These are phyloP conservation scores for Liasis olivaceus DNA, from an alignment of 2,797 vertebrate genomes.

Conservation along the genomic window DNA sequence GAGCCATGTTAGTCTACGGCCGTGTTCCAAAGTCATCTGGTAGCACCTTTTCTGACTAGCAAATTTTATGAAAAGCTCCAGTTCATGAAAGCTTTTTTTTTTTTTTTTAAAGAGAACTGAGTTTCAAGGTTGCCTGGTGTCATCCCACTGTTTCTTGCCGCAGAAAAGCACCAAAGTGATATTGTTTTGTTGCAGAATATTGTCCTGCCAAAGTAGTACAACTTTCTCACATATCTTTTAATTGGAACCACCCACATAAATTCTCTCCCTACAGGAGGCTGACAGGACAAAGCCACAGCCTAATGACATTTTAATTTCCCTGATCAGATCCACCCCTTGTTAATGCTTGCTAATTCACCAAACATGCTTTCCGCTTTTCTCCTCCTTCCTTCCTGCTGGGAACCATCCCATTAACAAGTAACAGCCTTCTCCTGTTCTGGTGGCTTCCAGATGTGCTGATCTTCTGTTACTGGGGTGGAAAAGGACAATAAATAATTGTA, in stretches of 20 bases:
- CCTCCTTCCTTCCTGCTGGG: background rate
- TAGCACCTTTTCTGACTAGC: too few species aligned
- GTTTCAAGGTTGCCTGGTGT: background rate
- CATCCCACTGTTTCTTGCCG: background rate
- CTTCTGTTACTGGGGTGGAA: too few species aligned
- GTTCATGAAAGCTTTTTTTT: too few species aligned
- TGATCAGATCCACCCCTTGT: background rate
- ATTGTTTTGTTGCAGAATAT: background rate
- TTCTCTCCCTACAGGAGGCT: background rate
- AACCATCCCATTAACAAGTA: constrained; percentile 24
- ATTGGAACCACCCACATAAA: constrained; percentile 20
- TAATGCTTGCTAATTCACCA: constrained; percentile 28
- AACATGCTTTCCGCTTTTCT: background rate
- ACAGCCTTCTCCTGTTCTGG: too few species aligned
- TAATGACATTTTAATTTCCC: constrained; percentile 21
- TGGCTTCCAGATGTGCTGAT: too few species aligned
- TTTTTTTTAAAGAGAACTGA: background rate
- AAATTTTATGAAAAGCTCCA: too few species aligned
- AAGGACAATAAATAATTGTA: too few species aligned
- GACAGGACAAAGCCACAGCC: constrained; percentile 7
- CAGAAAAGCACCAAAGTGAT: background rate
- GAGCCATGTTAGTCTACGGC: too few species aligned
- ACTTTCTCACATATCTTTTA: background rate
- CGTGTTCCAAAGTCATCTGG: too few species aligned
- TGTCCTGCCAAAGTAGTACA: background rate